Evolutionary conservation across 2,888 invertebrate species (phyloP).

Genomic region (Cryptocephalus moraei): DNA sequence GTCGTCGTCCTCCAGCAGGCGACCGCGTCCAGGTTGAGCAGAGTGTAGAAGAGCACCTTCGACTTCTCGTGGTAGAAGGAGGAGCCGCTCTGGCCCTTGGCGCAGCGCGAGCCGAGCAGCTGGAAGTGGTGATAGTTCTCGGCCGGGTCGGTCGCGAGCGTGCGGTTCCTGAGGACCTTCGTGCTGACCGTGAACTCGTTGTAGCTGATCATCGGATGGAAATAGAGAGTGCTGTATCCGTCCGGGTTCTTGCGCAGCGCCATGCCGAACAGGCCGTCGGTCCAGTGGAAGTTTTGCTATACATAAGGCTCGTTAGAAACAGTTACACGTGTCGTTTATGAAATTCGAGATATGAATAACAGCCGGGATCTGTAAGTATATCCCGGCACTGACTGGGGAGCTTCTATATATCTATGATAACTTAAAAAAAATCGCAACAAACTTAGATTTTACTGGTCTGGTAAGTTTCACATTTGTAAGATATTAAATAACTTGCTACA

Average conservation of each 20-base stretch:
- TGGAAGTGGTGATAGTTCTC: slow-evolving; percentile 51
- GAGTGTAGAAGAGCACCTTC: slow-evolving; percentile 63
- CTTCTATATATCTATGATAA: too few species aligned
- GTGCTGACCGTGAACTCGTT: slow-evolving; percentile 69
- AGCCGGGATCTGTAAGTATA: too few species aligned
- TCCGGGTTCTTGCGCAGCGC: slow-evolving; percentile 54
- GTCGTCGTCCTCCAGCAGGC: slow-evolving; percentile 69
- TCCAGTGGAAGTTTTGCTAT: slow-evolving; percentile 54
- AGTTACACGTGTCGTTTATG: too few species aligned
- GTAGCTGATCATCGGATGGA: slow-evolving; percentile 69
- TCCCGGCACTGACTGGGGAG: too few species aligned
- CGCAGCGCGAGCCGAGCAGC: slow-evolving; percentile 55
- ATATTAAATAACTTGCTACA: too few species aligned
- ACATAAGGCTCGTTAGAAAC: slow-evolving; percentile 1
- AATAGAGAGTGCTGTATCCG: slow-evolving; percentile 63
- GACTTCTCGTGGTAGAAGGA: slow-evolving; percentile 61
- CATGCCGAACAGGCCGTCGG: slow-evolving; percentile 67
- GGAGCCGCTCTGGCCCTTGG: slow-evolving; percentile 62
- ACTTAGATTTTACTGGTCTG: too few species aligned
- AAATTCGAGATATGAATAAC: too few species aligned
- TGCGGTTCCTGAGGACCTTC: slow-evolving; percentile 51
- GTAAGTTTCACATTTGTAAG: too few species aligned
- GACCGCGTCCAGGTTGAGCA: slow-evolving; percentile 65
- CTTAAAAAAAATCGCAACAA: too few species aligned
- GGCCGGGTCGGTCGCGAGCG: slow-evolving; percentile 33